phyloP scores from a whole-genome alignment of 2,113 vertebrate genomes.

The Oxygymnocypris stewartii region DNA sequence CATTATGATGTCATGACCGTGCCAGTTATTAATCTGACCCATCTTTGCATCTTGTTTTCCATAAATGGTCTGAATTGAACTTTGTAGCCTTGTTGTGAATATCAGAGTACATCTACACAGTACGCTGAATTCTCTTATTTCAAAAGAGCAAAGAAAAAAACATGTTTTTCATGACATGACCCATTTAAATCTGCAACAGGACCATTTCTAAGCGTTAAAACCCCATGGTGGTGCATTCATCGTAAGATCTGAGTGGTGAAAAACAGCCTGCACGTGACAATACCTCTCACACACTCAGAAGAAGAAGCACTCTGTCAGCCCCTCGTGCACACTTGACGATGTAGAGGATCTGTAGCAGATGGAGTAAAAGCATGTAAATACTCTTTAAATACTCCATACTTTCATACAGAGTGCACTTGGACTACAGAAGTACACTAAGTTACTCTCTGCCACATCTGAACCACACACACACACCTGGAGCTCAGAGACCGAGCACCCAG shows the following conservation, averaged over 20 bases:
- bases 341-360: neutral
- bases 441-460: constrained; percentile 4
- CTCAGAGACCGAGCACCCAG: neutral
- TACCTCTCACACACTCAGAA: neutral
- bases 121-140: neutral
- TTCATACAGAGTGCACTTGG: neutral
- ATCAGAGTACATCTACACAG: neutral
- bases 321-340: neutral
- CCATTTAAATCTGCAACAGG: constrained; percentile 9
- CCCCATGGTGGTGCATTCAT: neutral
- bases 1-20: neutral
- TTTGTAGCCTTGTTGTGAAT: neutral
- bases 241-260: neutral
- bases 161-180: neutral
- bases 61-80: neutral
- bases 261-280: constrained; percentile 4
- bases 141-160: neutral
- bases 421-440: neutral
- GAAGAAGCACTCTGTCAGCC: neutral
- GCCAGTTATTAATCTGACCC: neutral
- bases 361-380: constrained; percentile 15
- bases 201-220: neutral
- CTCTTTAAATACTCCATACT: neutral
- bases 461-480: neutral
- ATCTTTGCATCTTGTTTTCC: neutral